phyloP scores from a whole-genome alignment of 2,797 vertebrate genomes.

The Aselliscus stoliczkanus region DNA sequence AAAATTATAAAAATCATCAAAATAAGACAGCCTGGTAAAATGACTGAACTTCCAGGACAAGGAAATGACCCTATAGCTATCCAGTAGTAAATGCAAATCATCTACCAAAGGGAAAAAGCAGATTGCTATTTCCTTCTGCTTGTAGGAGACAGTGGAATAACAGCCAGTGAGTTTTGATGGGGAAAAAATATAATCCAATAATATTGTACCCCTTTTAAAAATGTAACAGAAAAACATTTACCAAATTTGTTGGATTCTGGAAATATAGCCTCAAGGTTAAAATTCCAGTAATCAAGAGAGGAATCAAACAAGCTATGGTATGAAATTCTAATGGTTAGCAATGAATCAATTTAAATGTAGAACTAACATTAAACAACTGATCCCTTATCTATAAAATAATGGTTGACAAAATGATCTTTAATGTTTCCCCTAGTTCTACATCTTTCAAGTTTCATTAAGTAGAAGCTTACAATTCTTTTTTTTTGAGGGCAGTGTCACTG shows the following conservation, averaged over 20 bases:
- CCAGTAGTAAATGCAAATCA: background rate
- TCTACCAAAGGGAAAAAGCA: background rate
- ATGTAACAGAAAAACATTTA: background rate
- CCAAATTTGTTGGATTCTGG: background rate
- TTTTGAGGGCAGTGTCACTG: no score
- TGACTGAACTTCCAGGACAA: background rate
- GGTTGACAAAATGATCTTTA: background rate
- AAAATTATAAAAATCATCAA: background rate
- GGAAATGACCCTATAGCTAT: background rate
- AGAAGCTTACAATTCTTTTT: background rate
- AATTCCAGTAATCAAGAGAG: background rate
- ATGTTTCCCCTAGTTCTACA: background rate
- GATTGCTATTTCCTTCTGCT: background rate
- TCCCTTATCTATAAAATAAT: conserved; percentile 1
- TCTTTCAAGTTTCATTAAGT: conserved; percentile 17
- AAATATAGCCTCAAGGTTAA: background rate
- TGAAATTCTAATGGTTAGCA: conserved; percentile 1
- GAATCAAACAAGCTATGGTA: background rate
- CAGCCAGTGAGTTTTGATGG: background rate
- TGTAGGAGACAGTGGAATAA: background rate
- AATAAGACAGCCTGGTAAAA: background rate
- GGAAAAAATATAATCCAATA: background rate
- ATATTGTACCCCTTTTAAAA: background rate
- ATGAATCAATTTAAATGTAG: background rate
- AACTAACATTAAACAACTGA: background rate